These are phyloP conservation scores for Scaptomyza tumidula DNA, from an alignment of 2,888 invertebrate genomes.

Conservation along the genomic window DNA sequence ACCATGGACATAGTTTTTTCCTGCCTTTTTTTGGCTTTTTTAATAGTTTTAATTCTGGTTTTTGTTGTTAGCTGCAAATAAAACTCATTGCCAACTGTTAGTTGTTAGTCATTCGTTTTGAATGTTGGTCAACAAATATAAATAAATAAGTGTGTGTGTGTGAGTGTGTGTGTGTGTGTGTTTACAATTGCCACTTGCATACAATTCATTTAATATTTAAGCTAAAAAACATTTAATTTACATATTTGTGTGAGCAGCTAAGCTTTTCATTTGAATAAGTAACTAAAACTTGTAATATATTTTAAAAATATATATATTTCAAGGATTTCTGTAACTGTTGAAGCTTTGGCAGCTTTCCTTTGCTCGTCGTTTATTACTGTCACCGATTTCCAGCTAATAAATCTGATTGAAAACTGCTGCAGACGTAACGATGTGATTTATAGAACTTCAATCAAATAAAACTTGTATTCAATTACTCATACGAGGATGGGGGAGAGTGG, in stretches of 20 bases:
- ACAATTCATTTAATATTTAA: neutral
- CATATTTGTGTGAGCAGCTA: neutral
- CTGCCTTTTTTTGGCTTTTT: neutral
- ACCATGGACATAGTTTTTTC: neutral
- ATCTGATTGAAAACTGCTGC: slow-evolving; percentile 1
- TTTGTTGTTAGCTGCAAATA: neutral
- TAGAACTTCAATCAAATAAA: slow-evolving; percentile 8
- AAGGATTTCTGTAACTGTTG: neutral
- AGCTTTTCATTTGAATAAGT: neutral
- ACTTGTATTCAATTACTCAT: slow-evolving; percentile 24
- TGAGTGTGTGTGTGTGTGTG: neutral
- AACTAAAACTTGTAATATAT: neutral
- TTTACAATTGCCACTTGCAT: neutral
- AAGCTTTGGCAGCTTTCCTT: neutral
- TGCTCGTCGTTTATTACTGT: neutral
- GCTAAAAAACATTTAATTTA: slow-evolving; percentile 1
- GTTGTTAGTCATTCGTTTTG: neutral
- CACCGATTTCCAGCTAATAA: slow-evolving; percentile 1
- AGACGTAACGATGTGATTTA: slow-evolving; percentile 4
- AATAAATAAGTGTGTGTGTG: slow-evolving; percentile 3
- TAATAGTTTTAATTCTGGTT: too few species aligned
- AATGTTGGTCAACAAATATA: neutral
- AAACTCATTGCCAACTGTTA: slow-evolving; percentile 7
- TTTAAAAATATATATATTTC: neutral
- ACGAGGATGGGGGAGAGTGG: neutral